Evolutionary conservation across 2,797 vertebrate species (phyloP).

Genomic region (Sebastes steindachneri): DNA sequence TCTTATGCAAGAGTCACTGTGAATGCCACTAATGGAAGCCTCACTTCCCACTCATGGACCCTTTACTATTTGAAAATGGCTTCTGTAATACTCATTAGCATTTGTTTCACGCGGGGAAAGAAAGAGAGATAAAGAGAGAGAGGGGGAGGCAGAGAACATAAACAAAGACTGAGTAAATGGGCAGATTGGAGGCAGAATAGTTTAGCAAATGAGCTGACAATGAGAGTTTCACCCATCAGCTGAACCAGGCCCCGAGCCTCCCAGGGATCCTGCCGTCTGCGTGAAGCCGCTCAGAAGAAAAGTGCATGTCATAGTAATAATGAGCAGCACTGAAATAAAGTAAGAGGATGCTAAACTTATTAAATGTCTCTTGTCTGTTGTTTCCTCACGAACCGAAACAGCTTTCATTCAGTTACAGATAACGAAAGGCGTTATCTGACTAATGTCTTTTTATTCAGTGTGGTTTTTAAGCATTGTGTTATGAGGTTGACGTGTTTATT

Average conservation of each 20-base stretch:
- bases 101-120: constrained; percentile 43
- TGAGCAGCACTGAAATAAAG: not conserved
- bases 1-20: not conserved
- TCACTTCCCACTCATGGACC: constrained; percentile 31
- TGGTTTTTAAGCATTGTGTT: not conserved
- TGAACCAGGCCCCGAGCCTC: constrained; percentile 5
- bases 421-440: not conserved
- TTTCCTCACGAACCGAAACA: not conserved
- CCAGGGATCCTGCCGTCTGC: constrained; percentile 5
- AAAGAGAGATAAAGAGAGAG: constrained; percentile 43
- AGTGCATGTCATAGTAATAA: constrained; percentile 11
- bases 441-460: not conserved
- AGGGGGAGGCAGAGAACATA: constrained; percentile 25
- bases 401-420: not conserved
- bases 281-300: constrained; percentile 1
- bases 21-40: constrained; percentile 49
- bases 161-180: constrained; percentile 54
- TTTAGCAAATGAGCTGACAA: constrained; percentile 61
- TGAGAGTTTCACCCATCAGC: constrained; percentile 42
- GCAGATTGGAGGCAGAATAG: constrained; percentile 52
- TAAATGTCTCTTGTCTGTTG: not conserved
- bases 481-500: not conserved
- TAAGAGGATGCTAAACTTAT: not conserved
- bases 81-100: constrained; percentile 46
- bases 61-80: constrained; percentile 30